phyloP scores from a whole-genome alignment of 2,888 invertebrate genomes.

The Caenorhabditis sp. region DNA sequence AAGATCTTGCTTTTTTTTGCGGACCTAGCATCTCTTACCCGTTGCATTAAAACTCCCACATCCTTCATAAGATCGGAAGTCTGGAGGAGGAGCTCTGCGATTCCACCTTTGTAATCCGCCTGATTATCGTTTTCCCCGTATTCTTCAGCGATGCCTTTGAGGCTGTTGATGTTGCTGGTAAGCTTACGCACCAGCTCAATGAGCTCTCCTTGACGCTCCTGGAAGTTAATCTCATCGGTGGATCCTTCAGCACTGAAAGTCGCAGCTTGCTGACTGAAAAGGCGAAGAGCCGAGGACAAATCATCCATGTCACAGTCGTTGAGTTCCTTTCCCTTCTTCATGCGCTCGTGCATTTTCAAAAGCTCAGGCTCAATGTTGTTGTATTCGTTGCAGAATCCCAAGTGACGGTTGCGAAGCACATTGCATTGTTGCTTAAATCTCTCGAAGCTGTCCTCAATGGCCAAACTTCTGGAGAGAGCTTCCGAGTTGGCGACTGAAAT shows the following conservation, averaged over 20 bases:
- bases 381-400: constrained; percentile 11
- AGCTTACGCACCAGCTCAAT: neutral
- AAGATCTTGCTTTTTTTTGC: neutral
- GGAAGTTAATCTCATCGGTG: constrained; percentile 2
- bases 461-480: constrained; percentile 6
- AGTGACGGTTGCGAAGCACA: neutral
- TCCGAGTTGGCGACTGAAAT: constrained; percentile 2
- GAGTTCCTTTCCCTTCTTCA: constrained; percentile 3
- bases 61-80: neutral
- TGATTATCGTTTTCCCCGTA: neutral
- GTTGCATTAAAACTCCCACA: constrained; percentile 6
- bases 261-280: neutral
- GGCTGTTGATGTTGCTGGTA: neutral
- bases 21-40: neutral
- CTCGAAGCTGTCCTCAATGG: constrained; percentile 12
- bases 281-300: neutral
- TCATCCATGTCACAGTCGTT: constrained; percentile 7
- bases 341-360: constrained; percentile 3
- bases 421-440: constrained; percentile 8
- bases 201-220: neutral
- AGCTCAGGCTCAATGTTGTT: constrained; percentile 14
- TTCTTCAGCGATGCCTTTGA: neutral
- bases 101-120: neutral
- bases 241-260: constrained; percentile 11
- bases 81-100: neutral